Conservation (phyloP, 2,888 invertebrate genomes). For the Labia minor region DNA sequence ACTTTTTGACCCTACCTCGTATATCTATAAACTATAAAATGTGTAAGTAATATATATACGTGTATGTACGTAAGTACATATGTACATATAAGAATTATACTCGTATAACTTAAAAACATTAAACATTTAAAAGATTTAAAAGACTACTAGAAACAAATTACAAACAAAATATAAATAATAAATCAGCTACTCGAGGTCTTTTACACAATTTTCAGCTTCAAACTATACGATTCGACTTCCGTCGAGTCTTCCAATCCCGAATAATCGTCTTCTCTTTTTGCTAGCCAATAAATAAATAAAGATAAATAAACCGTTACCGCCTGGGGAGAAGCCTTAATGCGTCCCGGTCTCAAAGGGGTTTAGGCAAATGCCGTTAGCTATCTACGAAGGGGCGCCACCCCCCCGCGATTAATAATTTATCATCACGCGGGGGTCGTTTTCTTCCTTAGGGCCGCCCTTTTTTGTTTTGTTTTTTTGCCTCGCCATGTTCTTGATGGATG, state of each 20-base stretch:
- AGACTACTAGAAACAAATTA: not conserved
- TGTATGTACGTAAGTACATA: too few species aligned
- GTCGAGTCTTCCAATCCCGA: too few species aligned
- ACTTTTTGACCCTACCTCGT: too few species aligned
- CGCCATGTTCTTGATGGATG: not conserved
- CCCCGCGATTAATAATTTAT: not conserved
- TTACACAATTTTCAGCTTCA: too few species aligned
- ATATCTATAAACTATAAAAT: too few species aligned
- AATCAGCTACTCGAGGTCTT: not conserved
- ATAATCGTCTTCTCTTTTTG: not conserved
- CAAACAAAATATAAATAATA: not conserved
- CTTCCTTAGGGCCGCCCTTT: not conserved
- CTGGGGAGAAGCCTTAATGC: not conserved
- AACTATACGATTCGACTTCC: too few species aligned
- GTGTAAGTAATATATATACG: too few species aligned
- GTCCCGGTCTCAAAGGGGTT: not conserved
- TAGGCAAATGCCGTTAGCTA: not conserved
- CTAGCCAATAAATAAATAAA: slow-evolving; percentile 1
- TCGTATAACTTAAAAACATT: too few species aligned
- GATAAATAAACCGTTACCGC: not conserved
- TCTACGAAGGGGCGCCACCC: not conserved
- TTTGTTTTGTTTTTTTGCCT: not conserved
- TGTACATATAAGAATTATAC: too few species aligned
- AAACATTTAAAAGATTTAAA: too few species aligned
- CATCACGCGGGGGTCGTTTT: not conserved